Percentiles rank a stretch among this genome's conserved stretches.
phyloP scores from a whole-genome alignment of 2,888 invertebrate genomes.

The Xylophagus ater region DNA sequence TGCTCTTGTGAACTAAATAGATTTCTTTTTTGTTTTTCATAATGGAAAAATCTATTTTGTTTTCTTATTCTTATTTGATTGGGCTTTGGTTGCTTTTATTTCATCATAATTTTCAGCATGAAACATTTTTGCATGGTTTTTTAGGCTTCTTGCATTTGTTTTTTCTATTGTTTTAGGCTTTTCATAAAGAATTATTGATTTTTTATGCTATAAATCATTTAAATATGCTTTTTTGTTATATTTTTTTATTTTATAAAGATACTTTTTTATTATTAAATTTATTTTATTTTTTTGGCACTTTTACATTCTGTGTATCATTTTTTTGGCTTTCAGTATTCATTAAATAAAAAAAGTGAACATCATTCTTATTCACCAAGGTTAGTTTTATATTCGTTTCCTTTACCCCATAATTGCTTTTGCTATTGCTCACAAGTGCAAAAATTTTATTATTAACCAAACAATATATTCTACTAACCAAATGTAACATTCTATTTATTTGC shows the following conservation, averaged over 20 bases:
- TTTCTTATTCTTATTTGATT: not conserved
- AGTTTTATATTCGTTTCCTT: conserved; percentile 22
- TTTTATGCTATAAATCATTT: conserved; percentile 1
- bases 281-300: conserved; percentile 17
- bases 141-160: conserved; percentile 1
- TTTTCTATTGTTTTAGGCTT: not conserved
- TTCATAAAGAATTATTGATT: not conserved
- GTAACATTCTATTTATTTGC: not conserved
- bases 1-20: conserved; percentile 9
- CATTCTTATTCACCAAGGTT: conserved; percentile 33
- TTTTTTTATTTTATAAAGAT: conserved; percentile 11
- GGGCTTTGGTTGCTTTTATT: too few species aligned
- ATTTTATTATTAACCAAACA: not conserved
- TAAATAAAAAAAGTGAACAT: conserved; percentile 38
- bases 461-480: not conserved
- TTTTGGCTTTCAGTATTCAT: conserved; percentile 41
- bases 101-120: not conserved
- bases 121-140: not conserved
- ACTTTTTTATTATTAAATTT: conserved; percentile 16
- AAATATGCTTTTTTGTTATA: conserved; percentile 3
- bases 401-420: conserved; percentile 1
- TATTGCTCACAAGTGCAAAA: not conserved
- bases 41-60: not conserved
- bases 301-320: conserved; percentile 6
- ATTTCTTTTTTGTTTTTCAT: conserved; percentile 9